Conservation (phyloP, 2,888 invertebrate species). For the Iphiclides podalirius region DNA sequence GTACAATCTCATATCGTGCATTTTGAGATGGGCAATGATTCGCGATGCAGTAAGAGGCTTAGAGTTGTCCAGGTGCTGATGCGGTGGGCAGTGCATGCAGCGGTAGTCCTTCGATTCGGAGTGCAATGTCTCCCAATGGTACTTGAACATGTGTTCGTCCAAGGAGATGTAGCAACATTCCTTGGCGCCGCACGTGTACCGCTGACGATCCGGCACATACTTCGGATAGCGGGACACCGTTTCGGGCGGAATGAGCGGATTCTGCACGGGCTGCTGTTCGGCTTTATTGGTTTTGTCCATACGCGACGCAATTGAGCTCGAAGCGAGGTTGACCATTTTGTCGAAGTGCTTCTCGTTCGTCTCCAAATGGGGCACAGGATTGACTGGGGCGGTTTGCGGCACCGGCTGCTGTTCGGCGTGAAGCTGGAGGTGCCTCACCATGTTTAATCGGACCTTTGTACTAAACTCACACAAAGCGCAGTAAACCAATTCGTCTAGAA, state of each 20-base stretch:
- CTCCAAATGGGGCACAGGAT: slow-evolving; percentile 90
- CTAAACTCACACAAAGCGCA: slow-evolving; percentile 85
- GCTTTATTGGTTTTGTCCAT: slow-evolving; percentile 37
- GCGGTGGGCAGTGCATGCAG: slow-evolving; percentile 86
- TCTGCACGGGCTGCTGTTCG: slow-evolving; percentile 26
- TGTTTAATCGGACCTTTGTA: slow-evolving; percentile 85
- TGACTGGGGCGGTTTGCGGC: slow-evolving; percentile 85
- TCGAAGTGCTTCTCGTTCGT: slow-evolving; percentile 90
- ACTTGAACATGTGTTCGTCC: slow-evolving; percentile 85
- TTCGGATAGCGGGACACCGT: slow-evolving; percentile 56
- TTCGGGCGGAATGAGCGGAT: slow-evolving; percentile 39
- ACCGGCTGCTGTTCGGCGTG: slow-evolving; percentile 84
- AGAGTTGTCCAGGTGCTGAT: slow-evolving; percentile 69
- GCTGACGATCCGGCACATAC: slow-evolving; percentile 74
- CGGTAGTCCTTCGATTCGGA: slow-evolving; percentile 78
- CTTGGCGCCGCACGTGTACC: slow-evolving; percentile 86
- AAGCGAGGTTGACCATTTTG: slow-evolving; percentile 90
- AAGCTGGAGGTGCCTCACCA: slow-evolving; percentile 84
- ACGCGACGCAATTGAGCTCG: slow-evolving; percentile 76
- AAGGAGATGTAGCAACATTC: slow-evolving; percentile 86
- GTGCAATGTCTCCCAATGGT: slow-evolving; percentile 87
- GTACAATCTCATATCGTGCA: slow-evolving; percentile 86
- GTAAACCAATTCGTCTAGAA: slow-evolving; percentile 80
- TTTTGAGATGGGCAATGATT: slow-evolving; percentile 85
- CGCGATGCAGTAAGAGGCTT: slow-evolving; percentile 77